Evolutionary conservation across 2,797 vertebrate species (phyloP).

Genomic region (Takifugu rubripes): DNA sequence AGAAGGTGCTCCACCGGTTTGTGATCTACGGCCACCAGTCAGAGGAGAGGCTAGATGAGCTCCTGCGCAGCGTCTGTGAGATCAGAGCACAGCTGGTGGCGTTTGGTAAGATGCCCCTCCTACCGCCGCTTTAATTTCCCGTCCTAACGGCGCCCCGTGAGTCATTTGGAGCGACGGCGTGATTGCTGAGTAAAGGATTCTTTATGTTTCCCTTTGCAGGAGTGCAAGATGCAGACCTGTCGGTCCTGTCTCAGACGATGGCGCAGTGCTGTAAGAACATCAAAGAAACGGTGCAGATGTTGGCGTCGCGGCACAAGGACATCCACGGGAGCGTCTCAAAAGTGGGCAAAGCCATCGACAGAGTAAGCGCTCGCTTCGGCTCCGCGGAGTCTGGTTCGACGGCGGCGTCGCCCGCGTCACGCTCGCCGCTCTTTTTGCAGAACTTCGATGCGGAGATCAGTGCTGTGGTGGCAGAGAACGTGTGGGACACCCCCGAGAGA

Average conservation of each 20-base stretch:
- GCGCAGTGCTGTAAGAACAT: constrained; percentile 90
- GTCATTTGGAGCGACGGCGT: background rate
- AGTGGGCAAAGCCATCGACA: constrained; percentile 90
- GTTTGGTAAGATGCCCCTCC: constrained; percentile 69
- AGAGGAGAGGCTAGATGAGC: constrained; percentile 86
- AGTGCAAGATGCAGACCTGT: constrained; percentile 83
- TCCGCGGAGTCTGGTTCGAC: background rate
- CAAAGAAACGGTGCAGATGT: constrained; percentile 88
- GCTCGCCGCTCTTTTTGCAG: constrained; percentile 56
- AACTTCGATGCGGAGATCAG: constrained; percentile 92
- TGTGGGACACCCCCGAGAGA: constrained; percentile 87
- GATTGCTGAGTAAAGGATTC: background rate
- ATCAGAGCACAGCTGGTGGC: constrained; percentile 83
- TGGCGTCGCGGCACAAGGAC: constrained; percentile 88
- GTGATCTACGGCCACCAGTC: constrained; percentile 88
- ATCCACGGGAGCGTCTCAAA: constrained; percentile 91
- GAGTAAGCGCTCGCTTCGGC: constrained; percentile 62
- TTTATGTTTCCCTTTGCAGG: constrained; percentile 61
- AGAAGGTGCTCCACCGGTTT: constrained; percentile 90
- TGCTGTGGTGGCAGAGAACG: constrained; percentile 84
- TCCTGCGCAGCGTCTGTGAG: constrained; percentile 83
- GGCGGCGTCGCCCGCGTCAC: background rate
- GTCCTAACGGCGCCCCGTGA: background rate
- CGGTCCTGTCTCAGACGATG: constrained; percentile 87
- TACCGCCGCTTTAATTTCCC: background rate